Evolutionary conservation across 2,113 vertebrate species (phyloP).

Genomic region (Tricholaema leucomelas): DNA sequence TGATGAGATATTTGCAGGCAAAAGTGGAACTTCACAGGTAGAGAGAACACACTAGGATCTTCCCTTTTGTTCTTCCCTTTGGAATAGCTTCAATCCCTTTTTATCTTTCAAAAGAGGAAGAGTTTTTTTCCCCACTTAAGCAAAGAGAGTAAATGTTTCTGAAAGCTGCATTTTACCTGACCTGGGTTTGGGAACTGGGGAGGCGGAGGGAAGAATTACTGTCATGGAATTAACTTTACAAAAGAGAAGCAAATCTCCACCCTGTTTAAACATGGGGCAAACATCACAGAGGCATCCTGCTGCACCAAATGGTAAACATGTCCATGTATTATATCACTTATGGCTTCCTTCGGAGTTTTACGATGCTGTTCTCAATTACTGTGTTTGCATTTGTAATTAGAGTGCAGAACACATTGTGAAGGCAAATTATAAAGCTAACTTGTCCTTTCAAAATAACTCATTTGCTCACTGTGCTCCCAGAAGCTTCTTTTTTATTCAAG

Average conservation of each 20-base stretch:
- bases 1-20: neutral
- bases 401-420: conserved; percentile 37
- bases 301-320: conserved; percentile 61
- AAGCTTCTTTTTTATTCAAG: conserved; percentile 31
- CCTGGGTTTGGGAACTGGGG: neutral
- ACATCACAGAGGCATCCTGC: conserved; percentile 54
- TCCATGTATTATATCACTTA: conserved; percentile 69
- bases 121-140: neutral
- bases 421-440: conserved; percentile 55
- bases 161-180: neutral
- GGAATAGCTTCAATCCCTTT: neutral
- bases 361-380: conserved; percentile 68
- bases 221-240: conserved; percentile 37
- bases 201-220: neutral
- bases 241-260: conserved; percentile 61
- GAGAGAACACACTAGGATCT: neutral
- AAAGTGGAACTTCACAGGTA: neutral
- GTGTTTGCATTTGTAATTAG: conserved; percentile 72
- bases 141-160: neutral
- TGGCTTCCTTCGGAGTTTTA: conserved; percentile 61
- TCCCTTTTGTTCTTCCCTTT: neutral
- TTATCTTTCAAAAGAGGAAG: neutral
- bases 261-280: conserved; percentile 58
- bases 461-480: conserved; percentile 45
- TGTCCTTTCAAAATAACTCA: conserved; percentile 60